Base-by-base conservation (phyloP, 1,140 invertebrate genomes). In the Galleria mellonella region DNA sequence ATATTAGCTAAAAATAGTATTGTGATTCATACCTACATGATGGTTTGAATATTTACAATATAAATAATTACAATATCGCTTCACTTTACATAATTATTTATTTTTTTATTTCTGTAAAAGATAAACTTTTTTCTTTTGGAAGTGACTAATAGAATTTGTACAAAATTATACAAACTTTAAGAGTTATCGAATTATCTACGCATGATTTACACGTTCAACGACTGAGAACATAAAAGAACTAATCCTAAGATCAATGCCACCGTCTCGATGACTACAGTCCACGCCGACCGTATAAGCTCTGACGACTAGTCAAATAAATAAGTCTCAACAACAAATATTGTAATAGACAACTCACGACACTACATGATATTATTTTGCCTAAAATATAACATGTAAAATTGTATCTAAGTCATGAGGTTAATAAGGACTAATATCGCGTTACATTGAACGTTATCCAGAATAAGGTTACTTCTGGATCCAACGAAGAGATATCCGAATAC, bases 321-420 rank as follows among this genome's bases (percentile, higher is more conserved):
- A 76, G 53, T 12, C 62, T 54, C 57, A 68, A 76, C 72, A 74
- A 76, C 73, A 77, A 81, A 81, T 81, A 81, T 77, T 74, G 62
- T 77, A 77, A 81, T 76, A 72, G 72, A 66, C 50, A 41, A 43
- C 55, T 66, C 49, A 58, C 49, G 54, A 51, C 47, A 47, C 45
- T 43, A 43, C 55, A 39, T 54, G 41, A 51, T 56, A 51, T 52
- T 39, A 57, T 55, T 56, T 33, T 10, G 47, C 29, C 11, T 9
- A 32, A 23, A 12, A 40, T 53, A 51, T 45, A 40, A n/a, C 60
- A 72, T 62, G 51, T 38, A 49, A 66, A 66, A 62, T 17, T 65
- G 33, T 55, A 39, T 47, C 51, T 48, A 56, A 64, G 28, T 11
- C 29, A 17, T 32, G 31, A 35, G 15, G 28, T 51, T 52, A n/a